Base-by-base conservation (phyloP, 2,113 vertebrate species). In the Myanophis thanlyinensis region DNA sequence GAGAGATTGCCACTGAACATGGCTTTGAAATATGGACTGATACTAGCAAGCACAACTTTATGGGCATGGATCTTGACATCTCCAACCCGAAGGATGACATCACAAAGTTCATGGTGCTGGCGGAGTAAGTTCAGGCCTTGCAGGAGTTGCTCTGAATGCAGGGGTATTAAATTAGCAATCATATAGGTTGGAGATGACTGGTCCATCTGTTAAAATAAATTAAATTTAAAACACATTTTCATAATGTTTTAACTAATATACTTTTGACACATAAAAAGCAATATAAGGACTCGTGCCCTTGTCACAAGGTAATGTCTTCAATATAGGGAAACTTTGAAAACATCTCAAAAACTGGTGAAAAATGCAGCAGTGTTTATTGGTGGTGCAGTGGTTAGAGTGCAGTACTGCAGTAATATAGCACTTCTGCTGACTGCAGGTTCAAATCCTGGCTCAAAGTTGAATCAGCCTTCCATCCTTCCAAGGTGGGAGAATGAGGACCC, bases 21-120 rank as follows among this genome's bases (percentile, higher is more conserved):
- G 97, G 99, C 99, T 97, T 99, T 99, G 97, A 99, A 99, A 97
- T 99, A 99, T 0, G 99, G 99, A 94, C 99, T 99, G 97, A 99
- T 99, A 97, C 99, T 99, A 96, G 99, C 99, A 93, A 99, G 98
- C 92, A 99, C 99, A 95, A 98, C 99, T 96, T 99, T 99, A 97
- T 99, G 99, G 2, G 99, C 99, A 84, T 99, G 99, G 96, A 99
- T 99, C 98, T 99, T 99, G 97, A 98, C 98, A 96, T 99, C 99
- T 25, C 99, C 99, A 87, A 99, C 99, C 2, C 99, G 97, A 30
- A 99, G 98, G 94, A 99, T 95, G 59, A 99, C 97, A 97, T 99
- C 99, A 88, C 99, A 99, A 91, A 99, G 99, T 97, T 99, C 98
- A 93, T 97, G 99, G 89, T 99, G 99, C 92, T 99, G 99, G 90